phyloP scores from a whole-genome alignment of 2,888 invertebrate species.

The Ashinkailepas kermadecensis region DNA sequence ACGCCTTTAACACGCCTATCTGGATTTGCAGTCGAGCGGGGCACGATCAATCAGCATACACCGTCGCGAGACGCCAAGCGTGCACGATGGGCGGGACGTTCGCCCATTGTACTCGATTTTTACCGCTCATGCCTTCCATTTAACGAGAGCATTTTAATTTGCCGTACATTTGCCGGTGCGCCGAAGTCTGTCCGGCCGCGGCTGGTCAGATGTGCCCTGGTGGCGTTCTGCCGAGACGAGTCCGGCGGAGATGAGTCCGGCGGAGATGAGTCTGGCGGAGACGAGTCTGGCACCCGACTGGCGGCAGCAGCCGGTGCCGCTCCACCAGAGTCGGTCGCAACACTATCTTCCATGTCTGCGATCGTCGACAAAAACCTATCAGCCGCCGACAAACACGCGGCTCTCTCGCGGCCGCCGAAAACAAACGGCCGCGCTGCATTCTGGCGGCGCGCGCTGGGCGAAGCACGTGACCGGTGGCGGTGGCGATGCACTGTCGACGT shows the following conservation, averaged over 20 bases:
- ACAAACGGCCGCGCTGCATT: background rate
- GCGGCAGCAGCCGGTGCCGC: no score
- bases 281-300: no score
- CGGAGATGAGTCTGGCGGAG: no score
- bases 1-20: background rate
- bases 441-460: background rate
- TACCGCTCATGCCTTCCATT: background rate
- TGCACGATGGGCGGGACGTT: background rate
- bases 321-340: no score
- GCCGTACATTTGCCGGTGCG: background rate
- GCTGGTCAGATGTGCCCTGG: no score
- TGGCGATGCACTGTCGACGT: no score
- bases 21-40: background rate
- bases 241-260: no score
- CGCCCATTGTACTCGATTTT: background rate
- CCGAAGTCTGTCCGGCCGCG: no score
- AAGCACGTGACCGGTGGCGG: background rate
- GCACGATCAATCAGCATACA: background rate
- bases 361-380: background rate
- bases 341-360: background rate
- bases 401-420: background rate
- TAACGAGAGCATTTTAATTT: background rate
- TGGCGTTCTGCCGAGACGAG: no score
- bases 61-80: background rate
- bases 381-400: background rate